Percentiles rank a stretch among this genome's conserved stretches.
Evolutionary conservation across 2,797 vertebrate species (phyloP).

Genomic region (Onychomys leucogaster): DNA sequence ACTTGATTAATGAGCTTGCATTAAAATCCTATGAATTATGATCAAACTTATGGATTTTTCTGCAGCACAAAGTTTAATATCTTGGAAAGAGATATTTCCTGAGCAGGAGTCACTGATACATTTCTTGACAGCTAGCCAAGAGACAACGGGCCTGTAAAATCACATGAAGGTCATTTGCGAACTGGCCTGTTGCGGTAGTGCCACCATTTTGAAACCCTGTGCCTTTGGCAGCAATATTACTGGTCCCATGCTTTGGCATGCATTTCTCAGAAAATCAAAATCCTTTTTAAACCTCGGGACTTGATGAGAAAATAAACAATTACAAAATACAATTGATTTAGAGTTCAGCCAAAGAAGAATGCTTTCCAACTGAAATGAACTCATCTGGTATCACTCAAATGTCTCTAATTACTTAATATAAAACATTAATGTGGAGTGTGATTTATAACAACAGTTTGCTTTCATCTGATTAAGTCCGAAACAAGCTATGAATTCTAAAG

Average conservation of each 20-base stretch:
- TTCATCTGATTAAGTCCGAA: constrained; percentile 59
- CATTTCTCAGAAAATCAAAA: constrained; percentile 69
- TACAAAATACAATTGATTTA: constrained; percentile 62
- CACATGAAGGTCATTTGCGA: constrained; percentile 47
- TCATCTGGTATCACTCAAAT: constrained; percentile 64
- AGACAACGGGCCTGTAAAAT: constrained; percentile 9
- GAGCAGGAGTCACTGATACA: constrained; percentile 53
- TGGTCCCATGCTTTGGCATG: constrained; percentile 39
- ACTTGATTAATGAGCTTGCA: constrained; percentile 48
- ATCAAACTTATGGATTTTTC: constrained; percentile 40
- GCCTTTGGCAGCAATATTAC: constrained; percentile 42
- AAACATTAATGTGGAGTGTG: constrained; percentile 36
- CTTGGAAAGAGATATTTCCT: constrained; percentile 56
- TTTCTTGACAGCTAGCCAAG: constrained; percentile 59
- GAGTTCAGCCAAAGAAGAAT: constrained; percentile 48
- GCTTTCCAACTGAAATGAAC: constrained; percentile 38
- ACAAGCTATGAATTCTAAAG: constrained; percentile 19
- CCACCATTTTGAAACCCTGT: constrained; percentile 28
- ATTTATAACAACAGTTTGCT: constrained; percentile 61
- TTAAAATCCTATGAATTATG: constrained; percentile 59
- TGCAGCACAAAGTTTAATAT: constrained; percentile 41
- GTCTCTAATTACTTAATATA: constrained; percentile 60
- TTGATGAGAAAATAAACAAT: constrained; percentile 66
- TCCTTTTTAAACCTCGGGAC: constrained; percentile 28
- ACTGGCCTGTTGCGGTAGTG: not conserved